phyloP scores from a whole-genome alignment of 2,797 vertebrate species.

The Falco cherrug region DNA sequence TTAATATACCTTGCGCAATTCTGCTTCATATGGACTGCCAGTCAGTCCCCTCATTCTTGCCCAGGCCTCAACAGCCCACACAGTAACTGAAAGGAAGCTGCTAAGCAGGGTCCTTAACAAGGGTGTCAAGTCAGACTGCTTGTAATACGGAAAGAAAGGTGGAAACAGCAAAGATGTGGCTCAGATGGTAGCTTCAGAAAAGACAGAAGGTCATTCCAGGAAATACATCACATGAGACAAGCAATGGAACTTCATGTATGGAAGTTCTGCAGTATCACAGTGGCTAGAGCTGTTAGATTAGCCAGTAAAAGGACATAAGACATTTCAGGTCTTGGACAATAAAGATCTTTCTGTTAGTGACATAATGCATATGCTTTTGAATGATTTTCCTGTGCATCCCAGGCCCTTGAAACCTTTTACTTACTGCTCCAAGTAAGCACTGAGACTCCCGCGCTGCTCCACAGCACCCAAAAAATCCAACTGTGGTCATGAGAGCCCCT shows the following conservation, averaged over 20 bases:
- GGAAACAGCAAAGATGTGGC: not conserved
- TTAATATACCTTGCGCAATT: not conserved
- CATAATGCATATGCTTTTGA: not conserved
- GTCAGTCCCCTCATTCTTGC: not conserved
- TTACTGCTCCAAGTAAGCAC: conserved; percentile 93
- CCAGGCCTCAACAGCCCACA: not conserved
- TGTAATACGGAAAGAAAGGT: not conserved
- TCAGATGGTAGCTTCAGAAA: not conserved
- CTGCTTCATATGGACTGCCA: not conserved
- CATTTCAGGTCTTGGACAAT: not conserved
- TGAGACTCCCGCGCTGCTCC: conserved; percentile 94
- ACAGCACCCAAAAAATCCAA: conserved; percentile 97
- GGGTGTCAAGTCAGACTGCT: not conserved
- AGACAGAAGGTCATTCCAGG: not conserved
- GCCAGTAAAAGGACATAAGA: not conserved
- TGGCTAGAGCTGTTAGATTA: not conserved
- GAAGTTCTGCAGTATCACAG: not conserved
- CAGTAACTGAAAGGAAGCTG: not conserved
- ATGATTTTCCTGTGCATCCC: not conserved
- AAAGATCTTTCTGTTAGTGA: not conserved
- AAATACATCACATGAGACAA: not conserved
- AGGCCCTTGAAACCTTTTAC: conserved; percentile 63
- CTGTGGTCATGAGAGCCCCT: conserved; percentile 90
- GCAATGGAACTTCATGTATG: not conserved
- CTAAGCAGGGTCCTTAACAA: not conserved